Percentiles rank a stretch among this genome's conserved stretches.
phyloP scores from a whole-genome alignment of 2,113 vertebrate species.

The Vulpes vulpes region DNA sequence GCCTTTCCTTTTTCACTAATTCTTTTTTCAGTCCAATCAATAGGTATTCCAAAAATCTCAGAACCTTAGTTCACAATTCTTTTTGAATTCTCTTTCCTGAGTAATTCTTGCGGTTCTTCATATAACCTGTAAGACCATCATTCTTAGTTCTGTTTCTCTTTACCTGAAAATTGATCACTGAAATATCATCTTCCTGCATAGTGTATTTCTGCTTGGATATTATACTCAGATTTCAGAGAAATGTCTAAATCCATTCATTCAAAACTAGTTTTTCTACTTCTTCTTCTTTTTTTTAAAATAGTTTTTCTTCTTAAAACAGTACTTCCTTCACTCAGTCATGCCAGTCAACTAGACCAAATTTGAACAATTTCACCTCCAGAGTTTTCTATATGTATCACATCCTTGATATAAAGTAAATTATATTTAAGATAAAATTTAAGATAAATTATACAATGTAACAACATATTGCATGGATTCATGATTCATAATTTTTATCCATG shows the following conservation, averaged over 20 bases:
- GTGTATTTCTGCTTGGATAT: background rate
- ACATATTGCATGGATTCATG: background rate
- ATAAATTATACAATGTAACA: background rate
- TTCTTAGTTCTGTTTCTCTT: background rate
- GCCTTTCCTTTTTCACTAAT: background rate
- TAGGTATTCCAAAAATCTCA: background rate
- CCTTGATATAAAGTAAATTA: background rate
- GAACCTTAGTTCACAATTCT: background rate
- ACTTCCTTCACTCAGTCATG: background rate
- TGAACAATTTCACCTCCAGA: background rate
- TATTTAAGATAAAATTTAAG: background rate
- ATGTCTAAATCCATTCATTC: background rate
- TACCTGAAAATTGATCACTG: background rate
- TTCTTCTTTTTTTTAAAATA: background rate
- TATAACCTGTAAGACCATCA: background rate
- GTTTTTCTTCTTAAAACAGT: background rate
- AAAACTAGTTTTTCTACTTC: background rate
- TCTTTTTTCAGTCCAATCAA: background rate
- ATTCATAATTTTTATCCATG: background rate
- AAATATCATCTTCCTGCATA: background rate
- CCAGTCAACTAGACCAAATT: background rate
- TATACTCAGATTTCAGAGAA: conserved; percentile 8
- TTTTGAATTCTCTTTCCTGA: background rate
- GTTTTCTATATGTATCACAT: background rate
- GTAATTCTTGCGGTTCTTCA: background rate